These are phyloP conservation scores for Eilema caniola DNA, from an alignment of 2,888 invertebrate species.

Conservation along the genomic window DNA sequence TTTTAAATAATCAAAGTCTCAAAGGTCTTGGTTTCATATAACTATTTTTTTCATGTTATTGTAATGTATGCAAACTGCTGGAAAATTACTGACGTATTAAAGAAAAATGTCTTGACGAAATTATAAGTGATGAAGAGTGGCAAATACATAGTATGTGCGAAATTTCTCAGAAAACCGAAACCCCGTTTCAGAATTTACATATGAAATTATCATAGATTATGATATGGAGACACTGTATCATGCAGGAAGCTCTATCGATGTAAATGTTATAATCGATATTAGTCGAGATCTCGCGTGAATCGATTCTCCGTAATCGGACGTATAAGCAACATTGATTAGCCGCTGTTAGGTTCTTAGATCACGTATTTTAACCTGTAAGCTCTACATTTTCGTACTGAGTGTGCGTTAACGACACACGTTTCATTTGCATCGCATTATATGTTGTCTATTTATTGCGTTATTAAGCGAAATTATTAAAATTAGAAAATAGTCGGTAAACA, in stretches of 20 bases:
- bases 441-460: slow-evolving; percentile 71
- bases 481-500: slow-evolving; percentile 72
- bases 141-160: slow-evolving; percentile 50
- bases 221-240: slow-evolving; percentile 59
- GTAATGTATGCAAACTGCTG: slow-evolving; percentile 7
- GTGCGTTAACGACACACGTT: slow-evolving; percentile 67
- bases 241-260: slow-evolving; percentile 71
- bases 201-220: slow-evolving; percentile 74
- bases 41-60: neutral
- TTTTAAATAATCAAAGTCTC: neutral
- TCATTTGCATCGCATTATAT: slow-evolving; percentile 77
- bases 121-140: slow-evolving; percentile 31
- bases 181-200: slow-evolving; percentile 71
- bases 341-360: slow-evolving; percentile 66
- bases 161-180: slow-evolving; percentile 62
- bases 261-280: slow-evolving; percentile 81
- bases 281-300: slow-evolving; percentile 72
- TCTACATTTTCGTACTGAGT: slow-evolving; percentile 58
- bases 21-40: neutral
- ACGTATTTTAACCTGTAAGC: slow-evolving; percentile 66
- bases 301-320: slow-evolving; percentile 77
- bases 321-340: slow-evolving; percentile 74
- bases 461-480: slow-evolving; percentile 76
- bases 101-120: slow-evolving; percentile 27
- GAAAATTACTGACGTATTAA: slow-evolving; percentile 28